Base-by-base conservation (phyloP, 1,140 invertebrate species). In the Callitettix versicolor region DNA sequence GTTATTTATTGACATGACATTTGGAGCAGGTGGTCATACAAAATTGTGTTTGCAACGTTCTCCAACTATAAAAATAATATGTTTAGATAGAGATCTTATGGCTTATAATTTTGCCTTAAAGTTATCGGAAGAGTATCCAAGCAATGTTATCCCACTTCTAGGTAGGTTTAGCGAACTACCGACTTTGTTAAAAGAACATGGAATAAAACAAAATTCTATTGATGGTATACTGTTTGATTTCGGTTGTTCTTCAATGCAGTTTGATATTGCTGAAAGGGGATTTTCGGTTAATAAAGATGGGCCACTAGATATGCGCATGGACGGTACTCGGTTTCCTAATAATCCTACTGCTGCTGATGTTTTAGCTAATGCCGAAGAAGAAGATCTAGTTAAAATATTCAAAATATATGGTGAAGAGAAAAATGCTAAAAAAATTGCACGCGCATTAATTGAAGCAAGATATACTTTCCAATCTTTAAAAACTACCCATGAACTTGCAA, bases 211-310 rank as follows among this genome's bases (percentile, higher is more conserved):
- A 53, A 79, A 79, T 55, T 81, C 77, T 22, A 74, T 98, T 21
- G 90, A 96, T 75, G 88, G 86, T 1, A 81, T 95, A 59, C 66
- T 98, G 14, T 91, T 95, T 74, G 93, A 97, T 74, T 85, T 91
- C 69, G 94, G 95, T n/a, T 90, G 86, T 68, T 97, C 93, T 3
- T 93, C 91, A 1, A 95, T 96, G 89, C 95, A 98, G 71, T 84
- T 95, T 67, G 86, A 95, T 65, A 74, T 76, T 62, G 71, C 79
- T 1, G 72, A 78, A 15, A 76, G 95, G 66, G 95, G 95, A 4
- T 98, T 98, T 72, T 81, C 86, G 12, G 61, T 95, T 0, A 84
- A 79, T 43, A 78, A 80, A 66, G 79, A 95, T 76, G 91, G 90
- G 0, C 87, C 85, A 7, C 74, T 98, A 44, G 95, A 97, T 67